Evolutionary conservation across 2,888 invertebrate species (phyloP).

Genomic region (Yponomeuta sedellus): DNA sequence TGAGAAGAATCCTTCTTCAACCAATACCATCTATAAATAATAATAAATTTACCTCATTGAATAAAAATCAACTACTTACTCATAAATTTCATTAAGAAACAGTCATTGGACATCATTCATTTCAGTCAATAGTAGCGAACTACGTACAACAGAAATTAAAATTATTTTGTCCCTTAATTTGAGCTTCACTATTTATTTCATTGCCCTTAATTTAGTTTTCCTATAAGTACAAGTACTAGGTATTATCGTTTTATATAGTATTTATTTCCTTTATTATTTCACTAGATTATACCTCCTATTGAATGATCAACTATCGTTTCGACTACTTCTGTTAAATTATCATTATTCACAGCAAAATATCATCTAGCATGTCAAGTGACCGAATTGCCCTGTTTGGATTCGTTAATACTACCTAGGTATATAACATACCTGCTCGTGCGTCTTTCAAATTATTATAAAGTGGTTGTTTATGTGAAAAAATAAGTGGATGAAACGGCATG

Average conservation of each 20-base stretch:
- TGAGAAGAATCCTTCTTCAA: background rate
- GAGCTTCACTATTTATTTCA: background rate
- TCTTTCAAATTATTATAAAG: slow-evolving; percentile 19
- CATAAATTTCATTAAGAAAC: background rate
- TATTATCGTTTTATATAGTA: background rate
- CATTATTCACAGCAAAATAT: background rate
- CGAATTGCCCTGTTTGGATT: background rate
- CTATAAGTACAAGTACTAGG: background rate
- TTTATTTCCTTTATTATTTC: background rate
- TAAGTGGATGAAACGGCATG: slow-evolving; percentile 49
- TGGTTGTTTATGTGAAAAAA: slow-evolving; percentile 41
- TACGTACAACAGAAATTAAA: background rate
- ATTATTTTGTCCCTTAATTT: background rate
- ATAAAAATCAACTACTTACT: background rate
- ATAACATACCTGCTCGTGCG: background rate
- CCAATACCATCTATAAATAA: slow-evolving; percentile 2
- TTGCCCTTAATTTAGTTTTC: background rate
- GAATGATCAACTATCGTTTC: background rate
- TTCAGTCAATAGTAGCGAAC: slow-evolving; percentile 1
- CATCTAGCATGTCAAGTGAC: slow-evolving; percentile 6
- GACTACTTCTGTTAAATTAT: background rate
- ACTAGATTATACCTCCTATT: background rate
- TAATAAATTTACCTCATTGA: background rate
- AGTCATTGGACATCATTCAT: slow-evolving; percentile 1
- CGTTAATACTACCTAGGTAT: slow-evolving; percentile 1